A percentile compares a stretch with the other conserved stretches of the same genome.
These are phyloP conservation scores for Macquaria australasica DNA, from an alignment of 2,113 vertebrate genomes.

Conservation along the genomic window DNA sequence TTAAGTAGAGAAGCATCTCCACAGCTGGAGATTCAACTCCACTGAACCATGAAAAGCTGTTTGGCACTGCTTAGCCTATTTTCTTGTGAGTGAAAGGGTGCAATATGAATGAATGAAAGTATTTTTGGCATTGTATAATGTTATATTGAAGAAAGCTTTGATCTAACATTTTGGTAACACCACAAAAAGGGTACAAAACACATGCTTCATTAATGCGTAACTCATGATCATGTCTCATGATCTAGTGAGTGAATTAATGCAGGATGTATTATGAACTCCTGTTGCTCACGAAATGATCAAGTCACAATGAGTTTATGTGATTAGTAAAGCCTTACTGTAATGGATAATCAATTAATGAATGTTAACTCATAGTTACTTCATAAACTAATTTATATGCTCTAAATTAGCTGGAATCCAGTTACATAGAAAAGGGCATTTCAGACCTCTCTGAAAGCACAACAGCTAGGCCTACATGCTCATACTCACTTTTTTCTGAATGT, in stretches of 20 bases:
- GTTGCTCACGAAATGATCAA: background rate
- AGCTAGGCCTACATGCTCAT: background rate
- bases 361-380: background rate
- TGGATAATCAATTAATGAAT: background rate
- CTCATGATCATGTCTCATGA: background rate
- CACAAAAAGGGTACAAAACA: background rate
- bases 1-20: slow-evolving; percentile 6
- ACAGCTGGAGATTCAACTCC: slow-evolving; percentile 25
- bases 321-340: background rate
- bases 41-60: slow-evolving; percentile 15
- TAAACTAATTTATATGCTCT: background rate
- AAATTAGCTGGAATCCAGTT: background rate
- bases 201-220: background rate
- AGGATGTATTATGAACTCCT: background rate
- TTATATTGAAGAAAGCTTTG: background rate
- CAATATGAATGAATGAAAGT: slow-evolving; percentile 5
- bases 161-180: slow-evolving; percentile 1
- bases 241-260: background rate
- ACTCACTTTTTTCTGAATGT: background rate
- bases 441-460: background rate
- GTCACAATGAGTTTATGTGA: background rate
- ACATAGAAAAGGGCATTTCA: background rate
- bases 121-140: slow-evolving; percentile 9
- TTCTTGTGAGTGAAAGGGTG: slow-evolving; percentile 18
- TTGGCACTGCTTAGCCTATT: slow-evolving; percentile 24